phyloP scores from a whole-genome alignment of 2,797 vertebrate species.

The Fistularia tabacaria region DNA sequence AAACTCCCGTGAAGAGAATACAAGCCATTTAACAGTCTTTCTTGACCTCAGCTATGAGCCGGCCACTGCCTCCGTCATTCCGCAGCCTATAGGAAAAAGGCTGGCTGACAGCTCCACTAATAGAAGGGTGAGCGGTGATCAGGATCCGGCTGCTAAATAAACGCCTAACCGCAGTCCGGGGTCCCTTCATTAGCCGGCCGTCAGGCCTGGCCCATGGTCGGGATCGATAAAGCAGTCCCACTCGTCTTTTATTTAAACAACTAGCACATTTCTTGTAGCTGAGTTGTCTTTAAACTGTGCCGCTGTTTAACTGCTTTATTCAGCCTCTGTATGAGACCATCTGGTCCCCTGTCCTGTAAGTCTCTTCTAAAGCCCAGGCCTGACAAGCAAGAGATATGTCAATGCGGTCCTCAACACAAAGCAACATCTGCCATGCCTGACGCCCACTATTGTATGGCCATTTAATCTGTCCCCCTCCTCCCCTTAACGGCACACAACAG shows the following conservation, averaged over 20 bases:
- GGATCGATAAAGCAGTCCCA: conserved; percentile 80
- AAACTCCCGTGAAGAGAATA: conserved; percentile 55
- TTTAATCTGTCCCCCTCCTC: conserved; percentile 96
- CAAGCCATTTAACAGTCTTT: conserved; percentile 54
- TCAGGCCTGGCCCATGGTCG: conserved; percentile 61
- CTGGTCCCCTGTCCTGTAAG: conserved; percentile 90
- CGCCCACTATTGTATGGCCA: conserved; percentile 95
- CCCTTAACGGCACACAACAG: conserved; percentile 94
- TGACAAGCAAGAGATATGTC: conserved; percentile 98
- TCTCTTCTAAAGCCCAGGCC: conserved; percentile 87
- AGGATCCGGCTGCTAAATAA: conserved; percentile 69
- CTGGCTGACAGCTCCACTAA: conserved; percentile 51
- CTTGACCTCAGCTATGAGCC: conserved; percentile 60
- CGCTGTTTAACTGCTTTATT: conserved; percentile 88
- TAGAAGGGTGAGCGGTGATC: conserved; percentile 55
- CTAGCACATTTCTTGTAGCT: conserved; percentile 78
- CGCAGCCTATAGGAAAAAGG: conserved; percentile 37
- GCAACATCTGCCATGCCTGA: conserved; percentile 98
- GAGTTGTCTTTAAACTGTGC: conserved; percentile 78
- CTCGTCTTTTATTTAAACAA: conserved; percentile 84
- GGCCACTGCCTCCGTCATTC: conserved; percentile 33
- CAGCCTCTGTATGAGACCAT: conserved; percentile 87
- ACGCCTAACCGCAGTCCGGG: conserved; percentile 55
- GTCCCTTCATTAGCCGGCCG: conserved; percentile 73
- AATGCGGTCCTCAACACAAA: conserved; percentile 92